Percentiles rank a stretch among this genome's conserved stretches.
These are phyloP conservation scores for Hormaphis cornu DNA, from an alignment of 1,140 invertebrate genomes.

Conservation along the genomic window DNA sequence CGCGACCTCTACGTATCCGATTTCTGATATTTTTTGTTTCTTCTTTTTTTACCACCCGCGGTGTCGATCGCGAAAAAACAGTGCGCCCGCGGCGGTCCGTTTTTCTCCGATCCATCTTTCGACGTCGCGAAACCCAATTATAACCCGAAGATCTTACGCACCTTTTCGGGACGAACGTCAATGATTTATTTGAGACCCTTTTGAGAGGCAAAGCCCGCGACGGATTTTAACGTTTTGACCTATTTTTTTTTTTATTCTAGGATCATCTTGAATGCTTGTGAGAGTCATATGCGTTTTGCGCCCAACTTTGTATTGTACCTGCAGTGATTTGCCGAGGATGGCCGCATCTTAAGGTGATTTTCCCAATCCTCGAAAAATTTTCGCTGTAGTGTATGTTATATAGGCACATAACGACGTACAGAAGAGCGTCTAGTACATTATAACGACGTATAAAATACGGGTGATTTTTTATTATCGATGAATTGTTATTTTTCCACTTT, in stretches of 20 bases:
- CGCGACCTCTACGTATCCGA: slow-evolving; percentile 4
- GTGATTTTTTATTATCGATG: too few species aligned
- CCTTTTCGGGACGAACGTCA: slow-evolving; percentile 13
- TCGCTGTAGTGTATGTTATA: too few species aligned
- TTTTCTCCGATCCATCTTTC: slow-evolving; percentile 25
- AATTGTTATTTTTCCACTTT: too few species aligned
- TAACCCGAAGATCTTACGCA: slow-evolving; percentile 15
- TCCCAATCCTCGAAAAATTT: too few species aligned
- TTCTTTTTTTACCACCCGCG: neutral
- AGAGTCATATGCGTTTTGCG: too few species aligned
- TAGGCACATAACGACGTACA: too few species aligned
- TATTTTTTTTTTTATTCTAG: slow-evolving; percentile 3
- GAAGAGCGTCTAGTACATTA: too few species aligned
- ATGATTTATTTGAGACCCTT: slow-evolving; percentile 30
- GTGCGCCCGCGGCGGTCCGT: neutral
- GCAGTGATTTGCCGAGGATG: too few species aligned
- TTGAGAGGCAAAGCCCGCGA: neutral
- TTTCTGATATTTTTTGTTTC: neutral
- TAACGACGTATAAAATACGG: too few species aligned
- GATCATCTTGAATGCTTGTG: too few species aligned
- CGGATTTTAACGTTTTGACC: neutral
- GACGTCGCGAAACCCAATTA: slow-evolving; percentile 29
- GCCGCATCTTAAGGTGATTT: too few species aligned
- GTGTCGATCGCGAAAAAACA: slow-evolving; percentile 6
- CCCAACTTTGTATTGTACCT: too few species aligned